These are phyloP conservation scores for Scomberomorus guttatus DNA, from an alignment of 2,797 vertebrate genomes.

Conservation along the genomic window DNA sequence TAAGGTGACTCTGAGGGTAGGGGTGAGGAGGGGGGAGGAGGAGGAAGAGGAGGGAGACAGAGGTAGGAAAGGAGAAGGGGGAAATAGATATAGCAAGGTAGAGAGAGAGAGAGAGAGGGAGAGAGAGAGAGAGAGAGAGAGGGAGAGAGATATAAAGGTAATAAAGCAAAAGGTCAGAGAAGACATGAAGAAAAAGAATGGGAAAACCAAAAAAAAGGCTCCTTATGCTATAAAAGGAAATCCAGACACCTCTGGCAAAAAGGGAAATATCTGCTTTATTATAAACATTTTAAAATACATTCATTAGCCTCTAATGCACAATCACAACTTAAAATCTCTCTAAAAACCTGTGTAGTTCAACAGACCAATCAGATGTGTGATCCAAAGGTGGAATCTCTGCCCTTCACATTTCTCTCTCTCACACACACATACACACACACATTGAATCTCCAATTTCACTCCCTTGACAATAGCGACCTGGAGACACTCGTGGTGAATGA, in stretches of 20 bases:
- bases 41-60: conserved; percentile 11
- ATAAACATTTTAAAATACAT: background rate
- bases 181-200: conserved; percentile 43
- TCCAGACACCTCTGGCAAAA: conserved; percentile 9
- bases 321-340: background rate
- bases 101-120: conserved; percentile 22
- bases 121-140: background rate
- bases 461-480: conserved; percentile 33
- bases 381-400: conserved; percentile 13
- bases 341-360: background rate
- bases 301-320: conserved; percentile 2
- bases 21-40: conserved; percentile 27
- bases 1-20: conserved; percentile 78
- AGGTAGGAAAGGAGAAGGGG: conserved; percentile 23
- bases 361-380: background rate
- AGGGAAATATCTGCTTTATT: conserved; percentile 7
- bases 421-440: conserved; percentile 9
- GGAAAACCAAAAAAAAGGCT: background rate
- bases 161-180: conserved; percentile 65
- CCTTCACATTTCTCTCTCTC: conserved; percentile 6
- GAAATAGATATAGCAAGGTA: conserved; percentile 48
- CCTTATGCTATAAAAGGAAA: conserved; percentile 31
- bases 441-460: conserved; percentile 18
- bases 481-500: conserved; percentile 41
- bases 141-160: conserved; percentile 22